phyloP scores from a whole-genome alignment of 2,888 invertebrate genomes.

The Ochropacha duplaris region DNA sequence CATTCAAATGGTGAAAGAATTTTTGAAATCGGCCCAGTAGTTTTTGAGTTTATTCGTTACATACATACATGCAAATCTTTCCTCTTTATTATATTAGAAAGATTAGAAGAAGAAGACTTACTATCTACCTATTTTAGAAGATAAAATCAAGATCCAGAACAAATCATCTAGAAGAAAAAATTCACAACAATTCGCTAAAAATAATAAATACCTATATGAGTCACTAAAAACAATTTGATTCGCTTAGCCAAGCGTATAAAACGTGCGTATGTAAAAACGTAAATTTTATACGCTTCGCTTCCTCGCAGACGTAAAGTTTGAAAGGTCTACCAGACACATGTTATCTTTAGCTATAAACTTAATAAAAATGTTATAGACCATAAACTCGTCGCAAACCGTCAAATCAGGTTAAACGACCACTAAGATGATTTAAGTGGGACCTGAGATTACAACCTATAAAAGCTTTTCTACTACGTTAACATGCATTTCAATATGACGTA shows the following conservation, averaged over 20 bases:
- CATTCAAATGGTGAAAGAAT: too few relatives aligned
- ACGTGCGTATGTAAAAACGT: neutral
- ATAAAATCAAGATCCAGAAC: neutral
- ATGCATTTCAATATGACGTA: neutral
- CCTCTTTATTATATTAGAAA: too few relatives aligned
- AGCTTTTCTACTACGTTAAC: neutral
- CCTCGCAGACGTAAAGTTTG: neutral
- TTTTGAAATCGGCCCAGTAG: too few relatives aligned
- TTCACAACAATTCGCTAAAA: neutral
- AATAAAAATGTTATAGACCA: constrained; percentile 51
- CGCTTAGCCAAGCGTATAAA: neutral
- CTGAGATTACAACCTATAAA: constrained; percentile 31
- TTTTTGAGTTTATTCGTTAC: too few relatives aligned
- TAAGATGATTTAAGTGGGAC: constrained; percentile 21
- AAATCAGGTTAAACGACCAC: constrained; percentile 43
- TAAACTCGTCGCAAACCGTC: constrained; percentile 48
- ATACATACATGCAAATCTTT: too few relatives aligned
- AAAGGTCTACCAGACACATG: constrained; percentile 3
- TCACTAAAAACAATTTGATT: neutral
- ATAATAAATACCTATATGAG: neutral
- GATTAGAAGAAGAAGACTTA: too few relatives aligned
- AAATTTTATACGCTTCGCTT: neutral
- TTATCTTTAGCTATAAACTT: constrained; percentile 28
- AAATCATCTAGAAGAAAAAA: neutral
- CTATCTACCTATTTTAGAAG: too few relatives aligned